phyloP scores from a whole-genome alignment of 2,797 vertebrate species.

The Megalops cyprinoides region DNA sequence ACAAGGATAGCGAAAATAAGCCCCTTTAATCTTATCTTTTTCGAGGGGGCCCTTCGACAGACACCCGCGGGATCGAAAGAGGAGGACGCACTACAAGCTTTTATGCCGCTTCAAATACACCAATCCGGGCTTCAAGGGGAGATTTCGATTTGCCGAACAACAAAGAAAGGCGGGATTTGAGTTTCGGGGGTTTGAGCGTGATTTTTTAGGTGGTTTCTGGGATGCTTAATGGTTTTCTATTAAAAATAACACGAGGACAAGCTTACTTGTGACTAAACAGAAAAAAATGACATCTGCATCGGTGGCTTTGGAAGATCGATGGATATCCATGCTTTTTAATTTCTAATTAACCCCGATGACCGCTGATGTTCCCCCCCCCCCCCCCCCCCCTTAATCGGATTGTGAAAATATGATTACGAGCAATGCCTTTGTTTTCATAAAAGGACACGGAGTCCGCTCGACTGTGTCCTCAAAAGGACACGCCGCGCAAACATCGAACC shows the following conservation, averaged over 20 bases:
- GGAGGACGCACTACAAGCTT: not conserved
- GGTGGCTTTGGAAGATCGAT: too few relatives aligned
- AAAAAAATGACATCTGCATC: too few relatives aligned
- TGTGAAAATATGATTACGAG: not conserved
- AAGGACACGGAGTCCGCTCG: too few relatives aligned
- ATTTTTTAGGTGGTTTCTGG: not conserved
- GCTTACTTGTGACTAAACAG: too few relatives aligned
- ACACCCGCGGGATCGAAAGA: not conserved
- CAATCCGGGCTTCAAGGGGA: not conserved
- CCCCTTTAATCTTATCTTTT: not conserved
- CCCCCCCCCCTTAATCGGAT: not conserved
- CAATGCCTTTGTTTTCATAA: not conserved
- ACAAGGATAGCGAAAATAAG: not conserved
- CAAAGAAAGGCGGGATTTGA: not conserved
- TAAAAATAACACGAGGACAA: too few relatives aligned
- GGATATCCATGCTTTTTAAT: not conserved
- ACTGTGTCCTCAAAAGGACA: too few relatives aligned
- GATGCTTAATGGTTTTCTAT: not conserved
- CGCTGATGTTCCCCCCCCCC: not conserved
- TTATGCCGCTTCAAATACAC: not conserved
- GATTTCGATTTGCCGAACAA: not conserved
- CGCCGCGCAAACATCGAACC: not conserved
- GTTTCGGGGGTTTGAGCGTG: too few relatives aligned
- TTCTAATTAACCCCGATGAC: not conserved
- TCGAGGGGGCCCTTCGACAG: not conserved